phyloP scores from a whole-genome alignment of 2,113 vertebrate genomes.

The Caranx ignobilis region DNA sequence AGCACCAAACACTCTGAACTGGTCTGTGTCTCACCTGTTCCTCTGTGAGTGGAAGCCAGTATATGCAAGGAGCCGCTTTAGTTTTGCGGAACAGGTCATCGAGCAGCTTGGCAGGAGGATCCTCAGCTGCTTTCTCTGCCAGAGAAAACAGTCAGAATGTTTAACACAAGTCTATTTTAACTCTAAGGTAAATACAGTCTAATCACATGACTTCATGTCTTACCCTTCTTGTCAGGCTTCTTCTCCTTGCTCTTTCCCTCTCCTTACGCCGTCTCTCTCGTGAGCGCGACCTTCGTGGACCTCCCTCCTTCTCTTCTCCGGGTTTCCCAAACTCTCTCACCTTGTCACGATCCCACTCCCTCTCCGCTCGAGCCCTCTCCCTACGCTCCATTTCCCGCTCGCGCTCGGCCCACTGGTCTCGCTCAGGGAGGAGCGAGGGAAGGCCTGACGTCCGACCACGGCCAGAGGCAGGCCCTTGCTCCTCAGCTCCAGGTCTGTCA shows the following conservation, averaged over 20 bases:
- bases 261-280: constrained; percentile 89
- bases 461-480: constrained; percentile 40
- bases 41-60: constrained; percentile 94
- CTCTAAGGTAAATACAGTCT: background rate
- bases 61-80: constrained; percentile 94
- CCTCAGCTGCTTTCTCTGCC: constrained; percentile 86
- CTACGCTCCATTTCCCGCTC: constrained; percentile 90
- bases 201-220: background rate
- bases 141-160: constrained; percentile 4
- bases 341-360: constrained; percentile 95
- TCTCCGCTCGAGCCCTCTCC: constrained; percentile 89
- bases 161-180: background rate
- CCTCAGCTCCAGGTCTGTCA: constrained; percentile 78
- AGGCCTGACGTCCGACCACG: constrained; percentile 51
- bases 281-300: constrained; percentile 85
- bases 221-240: constrained; percentile 91
- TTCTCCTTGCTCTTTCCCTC: constrained; percentile 92
- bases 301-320: constrained; percentile 72
- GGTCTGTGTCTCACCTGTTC: constrained; percentile 85
- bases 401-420: constrained; percentile 82
- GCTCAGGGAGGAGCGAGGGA: constrained; percentile 74
- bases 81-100: constrained; percentile 95
- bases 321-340: constrained; percentile 85
- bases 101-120: constrained; percentile 92
- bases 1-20: background rate